These are phyloP conservation scores for Cryptocephalus primarius DNA, from an alignment of 2,888 invertebrate genomes.

Conservation along the genomic window DNA sequence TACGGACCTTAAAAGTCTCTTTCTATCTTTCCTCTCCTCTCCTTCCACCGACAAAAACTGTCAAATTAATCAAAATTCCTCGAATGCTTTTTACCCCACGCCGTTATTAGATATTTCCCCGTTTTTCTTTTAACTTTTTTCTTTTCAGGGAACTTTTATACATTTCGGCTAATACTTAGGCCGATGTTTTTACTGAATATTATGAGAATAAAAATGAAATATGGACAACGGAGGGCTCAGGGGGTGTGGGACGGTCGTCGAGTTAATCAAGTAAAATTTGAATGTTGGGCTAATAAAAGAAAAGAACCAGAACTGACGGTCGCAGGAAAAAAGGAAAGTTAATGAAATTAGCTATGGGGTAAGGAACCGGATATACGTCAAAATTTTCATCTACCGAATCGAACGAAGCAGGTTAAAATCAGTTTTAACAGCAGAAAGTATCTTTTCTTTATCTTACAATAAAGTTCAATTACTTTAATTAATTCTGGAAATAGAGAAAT, in stretches of 20 bases:
- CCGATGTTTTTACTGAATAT: conserved; percentile 12
- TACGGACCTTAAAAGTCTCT: conserved; percentile 25
- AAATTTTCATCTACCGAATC: no score
- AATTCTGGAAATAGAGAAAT: no score
- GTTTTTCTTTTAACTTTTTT: conserved; percentile 10
- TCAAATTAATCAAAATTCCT: conserved; percentile 32
- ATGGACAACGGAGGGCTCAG: conserved; percentile 8
- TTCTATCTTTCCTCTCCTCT: no score
- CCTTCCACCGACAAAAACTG: conserved; percentile 24
- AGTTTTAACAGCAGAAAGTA: no score
- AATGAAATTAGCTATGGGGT: background rate
- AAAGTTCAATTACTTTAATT: no score
- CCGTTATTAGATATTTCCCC: conserved; percentile 26
- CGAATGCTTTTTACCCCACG: conserved; percentile 18
- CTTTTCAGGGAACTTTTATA: conserved; percentile 12
- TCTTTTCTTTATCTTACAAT: no score
- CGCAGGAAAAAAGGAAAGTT: background rate
- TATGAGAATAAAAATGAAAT: conserved; percentile 14
- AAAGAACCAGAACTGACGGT: background rate
- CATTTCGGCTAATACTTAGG: conserved; percentile 10
- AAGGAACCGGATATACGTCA: background rate
- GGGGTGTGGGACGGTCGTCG: background rate
- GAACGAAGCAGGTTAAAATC: no score
- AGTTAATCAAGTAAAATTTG: background rate
- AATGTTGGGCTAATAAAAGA: background rate